Conservation (phyloP, 2,888 invertebrate species). For the Callinectes sapidus region DNA sequence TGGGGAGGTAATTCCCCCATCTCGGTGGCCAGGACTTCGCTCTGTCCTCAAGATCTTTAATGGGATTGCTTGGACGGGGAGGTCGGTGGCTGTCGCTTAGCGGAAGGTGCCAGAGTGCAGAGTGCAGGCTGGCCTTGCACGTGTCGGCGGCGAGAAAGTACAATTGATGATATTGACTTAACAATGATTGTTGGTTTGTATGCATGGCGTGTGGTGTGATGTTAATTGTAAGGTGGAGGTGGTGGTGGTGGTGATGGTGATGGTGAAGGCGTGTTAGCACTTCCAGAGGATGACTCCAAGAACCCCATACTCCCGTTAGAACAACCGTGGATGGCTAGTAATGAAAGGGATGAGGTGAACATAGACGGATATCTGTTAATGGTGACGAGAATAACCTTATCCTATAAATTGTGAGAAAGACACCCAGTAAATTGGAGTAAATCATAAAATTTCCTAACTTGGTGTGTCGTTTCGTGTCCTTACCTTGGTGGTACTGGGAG, state of each 20-base stretch:
- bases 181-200: background rate
- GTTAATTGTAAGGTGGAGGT: background rate
- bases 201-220: background rate
- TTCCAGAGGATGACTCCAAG: constrained; percentile 32
- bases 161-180: background rate
- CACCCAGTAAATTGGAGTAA: background rate
- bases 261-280: constrained; percentile 25
- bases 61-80: constrained; percentile 26
- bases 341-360: constrained; percentile 1
- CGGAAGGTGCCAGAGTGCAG: background rate
- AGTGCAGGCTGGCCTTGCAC: background rate
- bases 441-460: background rate
- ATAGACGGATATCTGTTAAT: background rate
- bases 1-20: constrained; percentile 32
- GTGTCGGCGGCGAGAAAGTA: background rate
- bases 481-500: constrained; percentile 72
- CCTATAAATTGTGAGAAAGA: background rate
- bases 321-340: constrained; percentile 30
- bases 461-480: constrained; percentile 22
- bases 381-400: constrained; percentile 1
- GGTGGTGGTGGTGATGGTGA: too few species aligned
- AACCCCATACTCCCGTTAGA: constrained; percentile 10
- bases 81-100: constrained; percentile 19
- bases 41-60: constrained; percentile 36
- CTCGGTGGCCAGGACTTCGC: constrained; percentile 39